Base-by-base conservation (phyloP, 2,888 invertebrate species). In the Apodemia zela region DNA sequence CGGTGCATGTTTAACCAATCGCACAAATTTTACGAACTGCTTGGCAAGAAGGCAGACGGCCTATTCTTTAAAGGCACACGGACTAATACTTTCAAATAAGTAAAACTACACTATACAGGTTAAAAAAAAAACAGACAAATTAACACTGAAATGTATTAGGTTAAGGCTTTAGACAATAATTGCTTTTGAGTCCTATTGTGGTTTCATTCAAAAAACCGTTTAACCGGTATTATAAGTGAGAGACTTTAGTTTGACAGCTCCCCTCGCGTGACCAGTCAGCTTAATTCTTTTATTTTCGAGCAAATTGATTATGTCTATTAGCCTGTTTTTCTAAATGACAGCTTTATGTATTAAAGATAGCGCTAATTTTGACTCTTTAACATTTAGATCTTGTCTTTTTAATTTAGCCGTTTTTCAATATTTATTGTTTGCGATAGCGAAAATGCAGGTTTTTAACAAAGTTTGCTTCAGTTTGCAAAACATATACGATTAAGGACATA, bases 241-340 rank as follows among this genome's bases (percentile, higher is more conserved):
- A 78, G 75, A 78, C 73, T 76, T 74, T 65, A 74, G 72, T 80
- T 80, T 79, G 85, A 85, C 83, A 80, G 85, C 73, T 76, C 74
- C 38, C 70, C 70, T 85, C 77, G 84, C 85, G 85, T 86, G 85
- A 81, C 83, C 75, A 74, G 73, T 74, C 74, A 72, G 72, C 71
- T 73, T 80, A 80, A 79, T 81, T 76, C 72, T 80, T 76, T 75
- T 71, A 77, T 75, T 79, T 81, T 81, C 73, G 71, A 75, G 75
- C 78, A 82, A 85, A 85, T 85, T 87, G 83, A 84, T 84, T 82
- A 79, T 69, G 76, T 79, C 81, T 81, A 84, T 85, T 84, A 84
- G 79, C 79, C 81, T 80, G 81, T 85, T 83, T 75, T 75, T 75
- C 66, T 73, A 75, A 78, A 77, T 83, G 85, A 82, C 84, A 82